A percentile compares a stretch with the other conserved stretches of the same genome.
These are phyloP conservation scores for Aphelinus atriplicis DNA, from an alignment of 1,140 invertebrate genomes.

Conservation along the genomic window DNA sequence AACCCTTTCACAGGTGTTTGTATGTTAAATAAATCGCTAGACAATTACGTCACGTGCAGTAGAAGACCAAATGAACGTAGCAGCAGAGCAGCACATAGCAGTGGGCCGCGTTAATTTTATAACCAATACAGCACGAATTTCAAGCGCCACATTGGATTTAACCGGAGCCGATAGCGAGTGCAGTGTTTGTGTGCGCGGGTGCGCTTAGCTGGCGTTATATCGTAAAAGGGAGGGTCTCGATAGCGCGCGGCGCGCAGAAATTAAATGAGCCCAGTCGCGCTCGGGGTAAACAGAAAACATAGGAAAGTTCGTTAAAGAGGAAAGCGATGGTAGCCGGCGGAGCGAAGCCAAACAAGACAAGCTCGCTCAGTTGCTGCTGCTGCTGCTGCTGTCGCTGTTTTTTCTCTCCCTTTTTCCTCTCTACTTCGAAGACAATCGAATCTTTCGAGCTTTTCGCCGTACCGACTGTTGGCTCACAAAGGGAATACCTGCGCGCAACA, in stretches of 20 bases:
- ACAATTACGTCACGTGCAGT: not conserved
- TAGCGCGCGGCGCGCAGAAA: conserved; percentile 14
- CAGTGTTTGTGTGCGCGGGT: too few relatives aligned
- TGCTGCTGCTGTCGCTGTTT: not conserved
- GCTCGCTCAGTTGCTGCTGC: not conserved
- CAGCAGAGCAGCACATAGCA: too few relatives aligned
- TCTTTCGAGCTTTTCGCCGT: conserved; percentile 16
- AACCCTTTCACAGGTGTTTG: too few relatives aligned
- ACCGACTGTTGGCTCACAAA: conserved; percentile 19
- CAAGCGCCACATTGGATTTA: conserved; percentile 13
- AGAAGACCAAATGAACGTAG: conserved; percentile 7
- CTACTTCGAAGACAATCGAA: conserved; percentile 30
- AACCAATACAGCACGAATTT: not conserved
- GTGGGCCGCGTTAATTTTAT: conserved; percentile 21
- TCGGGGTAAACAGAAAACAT: conserved; percentile 40
- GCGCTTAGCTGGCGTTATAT: not conserved
- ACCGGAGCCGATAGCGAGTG: too few relatives aligned
- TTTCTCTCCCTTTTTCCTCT: not conserved
- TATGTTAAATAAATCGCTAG: conserved; percentile 18
- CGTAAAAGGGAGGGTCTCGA: conserved; percentile 15
- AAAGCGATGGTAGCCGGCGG: not conserved
- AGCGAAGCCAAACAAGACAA: conserved; percentile 32
- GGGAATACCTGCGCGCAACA: conserved; percentile 37
- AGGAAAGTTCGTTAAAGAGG: conserved; percentile 41
- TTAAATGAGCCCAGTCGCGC: conserved; percentile 23